Base-by-base conservation (phyloP, 2,888 invertebrate species). In the Pyrrhia umbra region DNA sequence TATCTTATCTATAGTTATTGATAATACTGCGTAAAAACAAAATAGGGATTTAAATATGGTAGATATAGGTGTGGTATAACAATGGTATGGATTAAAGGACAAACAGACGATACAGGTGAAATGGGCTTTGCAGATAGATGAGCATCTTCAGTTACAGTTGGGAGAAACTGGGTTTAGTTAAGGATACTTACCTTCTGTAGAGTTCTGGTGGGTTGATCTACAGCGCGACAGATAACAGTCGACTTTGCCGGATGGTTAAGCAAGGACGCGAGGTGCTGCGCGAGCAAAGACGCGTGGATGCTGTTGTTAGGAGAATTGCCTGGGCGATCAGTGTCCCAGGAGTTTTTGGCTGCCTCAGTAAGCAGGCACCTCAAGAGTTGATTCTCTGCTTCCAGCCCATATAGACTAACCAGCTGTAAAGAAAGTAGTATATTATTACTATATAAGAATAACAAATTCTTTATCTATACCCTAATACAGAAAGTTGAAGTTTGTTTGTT, bases 321-420 rank as follows among this genome's bases (percentile, higher is more conserved):
- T 72, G 96, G 95, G 80, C 96, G 96, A 94, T 94, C 95, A 89
- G 84, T 95, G 87, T 93, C 95, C 94, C 92, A 95, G 74, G 98
- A 97, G 92, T 98, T 97, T 90, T 98, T 97, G 86, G 97, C 96
- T 86, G 98, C 93, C 80, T 95, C 94, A 70, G 90, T 97, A 95
- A 99, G 97, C 92, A 99, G 96, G 95, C 98, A 98, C 96, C 98
- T 98, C 96, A 98, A 97, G 94, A 98, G 97, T 96, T 99, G 98
- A 95, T 98, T 97, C 96, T 99, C 98, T 95, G 98, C 98, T 97
- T 99, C 98, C 95, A 98, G 96, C 95, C 99, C 99, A 96, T 98
- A 97, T 91, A 97, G 96, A 95, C 96, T 96, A 89, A 98, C 97
- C 95, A 98, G 96, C 98, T 99, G 95, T 70, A 5, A 77, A 46